These are phyloP conservation scores for Sebastes kiyomatsui DNA, from an alignment of 2,797 vertebrate species.

Conservation along the genomic window DNA sequence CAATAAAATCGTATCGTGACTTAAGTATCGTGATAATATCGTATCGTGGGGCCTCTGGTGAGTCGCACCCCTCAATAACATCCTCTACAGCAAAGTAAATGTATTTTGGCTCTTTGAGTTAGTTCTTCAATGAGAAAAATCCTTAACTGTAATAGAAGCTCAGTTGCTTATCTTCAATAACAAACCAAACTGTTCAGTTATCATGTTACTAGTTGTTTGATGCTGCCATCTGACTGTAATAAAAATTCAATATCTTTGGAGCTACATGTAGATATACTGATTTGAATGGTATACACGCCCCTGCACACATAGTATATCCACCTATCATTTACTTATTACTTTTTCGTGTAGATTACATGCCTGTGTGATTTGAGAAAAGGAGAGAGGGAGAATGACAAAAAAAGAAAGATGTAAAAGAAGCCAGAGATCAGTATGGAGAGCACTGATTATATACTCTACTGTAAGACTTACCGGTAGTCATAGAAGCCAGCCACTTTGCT, in stretches of 20 bases:
- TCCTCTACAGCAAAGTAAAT: not conserved
- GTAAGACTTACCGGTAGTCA: constrained; percentile 39
- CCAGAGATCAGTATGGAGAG: not conserved
- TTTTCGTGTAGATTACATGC: not conserved
- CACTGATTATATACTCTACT: not conserved
- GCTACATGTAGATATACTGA: not conserved
- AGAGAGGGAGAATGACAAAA: not conserved
- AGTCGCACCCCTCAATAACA: not conserved
- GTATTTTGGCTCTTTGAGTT: not conserved
- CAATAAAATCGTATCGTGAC: too few species aligned
- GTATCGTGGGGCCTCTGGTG: too few species aligned
- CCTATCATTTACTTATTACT: not conserved
- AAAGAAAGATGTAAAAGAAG: not conserved
- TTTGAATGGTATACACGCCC: not conserved
- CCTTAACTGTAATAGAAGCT: not conserved
- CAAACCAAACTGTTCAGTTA: not conserved
- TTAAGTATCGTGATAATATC: too few species aligned
- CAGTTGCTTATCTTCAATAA: not conserved
- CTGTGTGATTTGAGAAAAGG: not conserved
- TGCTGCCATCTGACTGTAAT: not conserved
- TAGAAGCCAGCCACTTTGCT: constrained; percentile 34
- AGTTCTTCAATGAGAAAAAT: not conserved
- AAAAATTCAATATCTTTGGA: not conserved
- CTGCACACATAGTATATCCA: not conserved
- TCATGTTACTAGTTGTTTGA: not conserved